A percentile compares a stretch with the other conserved stretches of the same genome.
Conservation (phyloP, 2,888 invertebrate species). For the Harpagoxenus sublaevis region DNA sequence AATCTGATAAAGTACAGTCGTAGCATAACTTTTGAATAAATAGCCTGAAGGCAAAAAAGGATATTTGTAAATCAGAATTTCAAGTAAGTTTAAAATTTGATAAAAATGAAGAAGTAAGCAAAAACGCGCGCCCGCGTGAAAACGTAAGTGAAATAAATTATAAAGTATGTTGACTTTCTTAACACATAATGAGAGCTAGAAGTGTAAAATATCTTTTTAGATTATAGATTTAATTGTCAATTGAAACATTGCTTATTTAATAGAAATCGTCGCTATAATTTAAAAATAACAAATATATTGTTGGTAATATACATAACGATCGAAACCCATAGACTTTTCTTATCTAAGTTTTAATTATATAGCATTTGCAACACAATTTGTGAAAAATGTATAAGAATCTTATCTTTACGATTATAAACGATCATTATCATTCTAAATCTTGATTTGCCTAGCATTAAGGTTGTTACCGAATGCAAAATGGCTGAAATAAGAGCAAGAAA, state of each 20-base stretch:
- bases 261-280: slow-evolving; percentile 21
- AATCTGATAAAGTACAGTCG: slow-evolving; percentile 50
- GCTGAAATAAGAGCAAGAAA: slow-evolving; percentile 48
- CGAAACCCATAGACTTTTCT: not conserved
- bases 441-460: slow-evolving; percentile 32
- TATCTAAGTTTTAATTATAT: slow-evolving; percentile 29
- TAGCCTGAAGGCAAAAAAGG: not conserved
- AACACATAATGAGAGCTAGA: not conserved
- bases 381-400: slow-evolving; percentile 7
- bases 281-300: slow-evolving; percentile 56
- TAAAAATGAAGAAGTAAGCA: not conserved
- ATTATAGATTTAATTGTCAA: slow-evolving; percentile 22
- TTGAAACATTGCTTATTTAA: slow-evolving; percentile 28
- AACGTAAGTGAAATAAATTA: not conserved
- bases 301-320: slow-evolving; percentile 7
- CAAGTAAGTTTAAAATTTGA: slow-evolving; percentile 39
- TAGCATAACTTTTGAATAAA: slow-evolving; percentile 32
- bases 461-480: not conserved
- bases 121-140: not conserved
- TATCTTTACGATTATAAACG: slow-evolving; percentile 33
- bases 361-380: slow-evolving; percentile 50
- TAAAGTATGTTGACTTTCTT: slow-evolving; percentile 21
- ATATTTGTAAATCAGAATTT: slow-evolving; percentile 38
- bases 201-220: slow-evolving; percentile 19
- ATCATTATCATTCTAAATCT: slow-evolving; percentile 65